Conservation (phyloP, 2,797 vertebrate species). For the Hoplostethus atlanticus region DNA sequence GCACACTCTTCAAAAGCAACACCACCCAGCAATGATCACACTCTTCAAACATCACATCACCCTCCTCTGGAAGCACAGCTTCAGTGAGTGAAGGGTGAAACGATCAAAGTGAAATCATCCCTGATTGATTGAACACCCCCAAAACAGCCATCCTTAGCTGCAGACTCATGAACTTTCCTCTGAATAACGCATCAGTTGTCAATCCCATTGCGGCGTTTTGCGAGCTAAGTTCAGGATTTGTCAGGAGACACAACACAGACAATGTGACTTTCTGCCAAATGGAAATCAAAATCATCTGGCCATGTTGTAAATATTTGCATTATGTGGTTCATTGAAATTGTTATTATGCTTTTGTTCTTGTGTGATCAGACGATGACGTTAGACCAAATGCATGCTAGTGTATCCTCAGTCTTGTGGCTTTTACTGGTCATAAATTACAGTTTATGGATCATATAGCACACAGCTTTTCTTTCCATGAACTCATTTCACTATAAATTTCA, state of each 20-base stretch:
- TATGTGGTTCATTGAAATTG: conserved; percentile 8
- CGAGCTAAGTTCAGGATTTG: conserved; percentile 28
- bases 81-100: conserved; percentile 52
- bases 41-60: conserved; percentile 62
- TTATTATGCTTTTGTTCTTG: conserved; percentile 24
- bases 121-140: conserved; percentile 61
- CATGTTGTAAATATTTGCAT: conserved; percentile 24
- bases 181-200: conserved; percentile 9
- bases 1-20: conserved; percentile 62
- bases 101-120: conserved; percentile 69
- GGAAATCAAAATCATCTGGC: conserved; percentile 36
- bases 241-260: conserved; percentile 16
- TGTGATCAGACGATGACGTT: conserved; percentile 19
- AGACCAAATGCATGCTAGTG: conserved; percentile 2
- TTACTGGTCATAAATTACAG: neutral
- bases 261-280: conserved; percentile 20
- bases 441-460: neutral
- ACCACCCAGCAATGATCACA: conserved; percentile 53
- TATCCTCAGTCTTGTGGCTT: neutral
- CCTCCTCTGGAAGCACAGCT: conserved; percentile 40
- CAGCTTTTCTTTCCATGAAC: neutral
- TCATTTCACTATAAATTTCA: conserved; percentile 1
- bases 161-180: conserved; percentile 29
- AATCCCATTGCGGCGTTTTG: neutral
- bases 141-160: conserved; percentile 54